Evolutionary conservation across 2,113 vertebrate species (phyloP).

Genomic region (Crocuta crocuta): DNA sequence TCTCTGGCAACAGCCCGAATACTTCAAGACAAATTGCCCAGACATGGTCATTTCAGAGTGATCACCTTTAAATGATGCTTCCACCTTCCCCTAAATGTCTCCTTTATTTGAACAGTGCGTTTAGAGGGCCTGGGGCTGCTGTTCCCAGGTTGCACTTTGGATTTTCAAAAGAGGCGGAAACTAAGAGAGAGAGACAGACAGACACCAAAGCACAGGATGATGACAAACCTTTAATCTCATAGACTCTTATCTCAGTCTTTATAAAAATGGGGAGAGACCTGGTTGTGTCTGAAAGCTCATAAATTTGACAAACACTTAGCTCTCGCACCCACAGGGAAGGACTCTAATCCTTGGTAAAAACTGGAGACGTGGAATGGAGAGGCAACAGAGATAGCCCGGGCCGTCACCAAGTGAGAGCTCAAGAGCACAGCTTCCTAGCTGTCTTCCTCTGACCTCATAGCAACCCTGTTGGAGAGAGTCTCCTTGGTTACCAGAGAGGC

Average conservation of each 20-base stretch:
- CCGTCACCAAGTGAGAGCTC: conserved; percentile 16
- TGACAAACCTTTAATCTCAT: conserved; percentile 74
- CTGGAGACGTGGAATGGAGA: background rate
- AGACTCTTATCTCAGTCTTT: conserved; percentile 76
- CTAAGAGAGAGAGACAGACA: background rate
- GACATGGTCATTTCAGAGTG: background rate
- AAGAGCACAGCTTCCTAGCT: background rate
- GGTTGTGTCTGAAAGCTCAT: conserved; percentile 70
- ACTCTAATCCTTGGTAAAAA: conserved; percentile 55
- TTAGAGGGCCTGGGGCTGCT: conserved; percentile 63
- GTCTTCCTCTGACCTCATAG: background rate
- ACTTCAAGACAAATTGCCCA: conserved; percentile 41
- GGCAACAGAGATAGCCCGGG: background rate
- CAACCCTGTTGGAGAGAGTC: background rate
- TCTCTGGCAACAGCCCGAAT: conserved; percentile 44
- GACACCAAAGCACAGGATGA: conserved; percentile 37
- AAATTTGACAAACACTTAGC: conserved; percentile 74
- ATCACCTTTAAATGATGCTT: conserved; percentile 37
- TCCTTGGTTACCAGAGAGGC: conserved; percentile 20
- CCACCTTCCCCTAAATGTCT: conserved; percentile 55
- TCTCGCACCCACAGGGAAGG: conserved; percentile 63
- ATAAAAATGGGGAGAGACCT: conserved; percentile 55
- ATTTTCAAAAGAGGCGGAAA: conserved; percentile 61
- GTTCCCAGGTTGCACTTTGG: background rate
- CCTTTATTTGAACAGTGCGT: conserved; percentile 73